phyloP scores from a whole-genome alignment of 2,888 invertebrate genomes.

The Orthosia gothica region DNA sequence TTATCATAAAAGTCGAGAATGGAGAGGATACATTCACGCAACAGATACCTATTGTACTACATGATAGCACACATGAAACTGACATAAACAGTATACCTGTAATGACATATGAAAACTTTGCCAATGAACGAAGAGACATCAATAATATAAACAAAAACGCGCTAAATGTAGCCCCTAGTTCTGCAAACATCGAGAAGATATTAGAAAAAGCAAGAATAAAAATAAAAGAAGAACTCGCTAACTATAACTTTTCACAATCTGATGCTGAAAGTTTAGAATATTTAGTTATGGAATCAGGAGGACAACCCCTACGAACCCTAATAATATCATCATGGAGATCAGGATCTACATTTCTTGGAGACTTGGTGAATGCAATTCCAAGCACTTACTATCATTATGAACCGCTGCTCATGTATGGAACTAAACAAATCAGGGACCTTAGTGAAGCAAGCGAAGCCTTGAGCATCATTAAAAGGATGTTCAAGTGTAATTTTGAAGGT shows the following conservation, averaged over 20 bases:
- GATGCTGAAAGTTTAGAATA: slow-evolving; percentile 92
- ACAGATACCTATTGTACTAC: slow-evolving; percentile 71
- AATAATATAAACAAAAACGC: background rate
- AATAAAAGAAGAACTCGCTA: slow-evolving; percentile 83
- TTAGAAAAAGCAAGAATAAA: slow-evolving; percentile 83
- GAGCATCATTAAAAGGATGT: slow-evolving; percentile 93
- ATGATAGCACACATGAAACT: slow-evolving; percentile 74
- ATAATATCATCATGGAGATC: slow-evolving; percentile 97
- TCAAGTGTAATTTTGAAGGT: slow-evolving; percentile 94
- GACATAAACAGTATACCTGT: background rate
- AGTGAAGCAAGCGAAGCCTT: slow-evolving; percentile 93
- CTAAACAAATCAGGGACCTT: slow-evolving; percentile 95
- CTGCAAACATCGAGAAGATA: slow-evolving; percentile 79
- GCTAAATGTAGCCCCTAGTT: background rate
- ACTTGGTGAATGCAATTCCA: slow-evolving; percentile 95
- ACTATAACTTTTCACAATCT: slow-evolving; percentile 82
- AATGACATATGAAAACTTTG: background rate
- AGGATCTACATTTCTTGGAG: slow-evolving; percentile 97
- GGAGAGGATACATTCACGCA: slow-evolving; percentile 81
- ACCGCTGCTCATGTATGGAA: slow-evolving; percentile 96
- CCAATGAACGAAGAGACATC: background rate
- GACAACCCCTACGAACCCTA: slow-evolving; percentile 94
- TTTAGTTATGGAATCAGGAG: slow-evolving; percentile 93
- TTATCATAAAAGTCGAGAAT: slow-evolving; percentile 91
- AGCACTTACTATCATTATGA: slow-evolving; percentile 98